Evolutionary conservation across 2,888 invertebrate genomes (phyloP).

Genomic region (Diaphora mendica): DNA sequence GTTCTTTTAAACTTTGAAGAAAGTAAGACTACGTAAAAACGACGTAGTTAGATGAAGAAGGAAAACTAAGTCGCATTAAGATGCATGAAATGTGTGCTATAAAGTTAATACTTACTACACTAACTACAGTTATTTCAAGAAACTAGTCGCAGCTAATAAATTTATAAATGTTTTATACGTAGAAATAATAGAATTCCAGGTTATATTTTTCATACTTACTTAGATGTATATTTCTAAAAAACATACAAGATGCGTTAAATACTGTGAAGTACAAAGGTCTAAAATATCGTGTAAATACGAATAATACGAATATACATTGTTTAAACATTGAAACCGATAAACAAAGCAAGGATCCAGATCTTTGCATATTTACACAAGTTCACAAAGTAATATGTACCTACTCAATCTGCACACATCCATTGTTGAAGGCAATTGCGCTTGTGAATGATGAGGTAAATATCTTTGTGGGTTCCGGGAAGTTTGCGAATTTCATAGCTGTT

Average conservation of each 20-base stretch:
- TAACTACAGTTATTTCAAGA: no score
- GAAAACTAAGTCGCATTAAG: no score
- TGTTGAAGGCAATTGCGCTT: constrained; percentile 20
- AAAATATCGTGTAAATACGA: neutral
- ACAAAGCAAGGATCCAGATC: constrained; percentile 42
- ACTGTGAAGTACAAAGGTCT: neutral
- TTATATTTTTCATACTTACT: no score
- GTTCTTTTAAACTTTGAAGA: no score
- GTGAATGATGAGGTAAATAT: constrained; percentile 1
- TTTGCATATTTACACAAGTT: constrained; percentile 43
- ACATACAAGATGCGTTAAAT: neutral
- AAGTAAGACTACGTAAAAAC: no score
- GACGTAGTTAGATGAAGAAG: no score
- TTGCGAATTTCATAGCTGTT: neutral
- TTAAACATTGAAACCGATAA: constrained; percentile 19
- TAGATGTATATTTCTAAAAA: neutral
- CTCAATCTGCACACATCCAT: constrained; percentile 41
- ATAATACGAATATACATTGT: constrained; percentile 16
- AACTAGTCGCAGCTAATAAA: no score
- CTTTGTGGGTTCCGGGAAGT: neutral
- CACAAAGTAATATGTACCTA: constrained; percentile 50
- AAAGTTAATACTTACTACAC: no score
- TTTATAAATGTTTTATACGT: no score
- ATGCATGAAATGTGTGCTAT: no score
- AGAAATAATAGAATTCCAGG: no score